phyloP scores from a whole-genome alignment of 2,888 invertebrate genomes.

The Apomyelois bistriatella region DNA sequence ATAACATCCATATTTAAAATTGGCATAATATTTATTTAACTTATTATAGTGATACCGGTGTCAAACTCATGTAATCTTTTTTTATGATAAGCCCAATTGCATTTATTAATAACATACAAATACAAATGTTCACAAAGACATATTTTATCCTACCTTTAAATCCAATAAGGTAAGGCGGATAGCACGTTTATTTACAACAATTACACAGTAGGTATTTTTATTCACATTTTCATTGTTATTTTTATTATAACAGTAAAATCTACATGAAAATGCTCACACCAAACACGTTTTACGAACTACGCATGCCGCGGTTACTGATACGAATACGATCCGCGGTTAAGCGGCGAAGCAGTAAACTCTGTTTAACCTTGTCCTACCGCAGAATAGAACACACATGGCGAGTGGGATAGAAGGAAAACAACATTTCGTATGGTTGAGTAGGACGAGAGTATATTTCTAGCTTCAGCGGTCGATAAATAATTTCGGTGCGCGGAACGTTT shows the following conservation, averaged over 20 bases:
- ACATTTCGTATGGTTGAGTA: slow-evolving; percentile 29
- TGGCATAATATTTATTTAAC: too few species aligned
- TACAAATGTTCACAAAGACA: background rate
- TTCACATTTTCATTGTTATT: slow-evolving; percentile 56
- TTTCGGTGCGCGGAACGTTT: slow-evolving; percentile 32
- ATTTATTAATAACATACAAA: too few species aligned
- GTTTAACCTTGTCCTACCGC: background rate
- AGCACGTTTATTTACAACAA: background rate
- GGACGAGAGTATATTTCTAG: slow-evolving; percentile 31
- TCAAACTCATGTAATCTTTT: background rate
- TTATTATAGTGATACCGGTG: too few species aligned
- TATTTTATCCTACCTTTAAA: slow-evolving; percentile 3
- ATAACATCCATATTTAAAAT: too few species aligned
- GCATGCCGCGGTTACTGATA: slow-evolving; percentile 42
- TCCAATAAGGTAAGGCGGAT: background rate
- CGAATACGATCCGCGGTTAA: slow-evolving; percentile 22
- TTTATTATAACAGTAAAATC: slow-evolving; percentile 20
- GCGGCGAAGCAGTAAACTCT: slow-evolving; percentile 13
- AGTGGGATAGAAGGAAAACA: slow-evolving; percentile 51
- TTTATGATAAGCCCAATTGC: background rate
- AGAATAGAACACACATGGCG: slow-evolving; percentile 14
- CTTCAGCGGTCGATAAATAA: slow-evolving; percentile 21
- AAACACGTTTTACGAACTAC: slow-evolving; percentile 28
- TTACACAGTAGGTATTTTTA: background rate
- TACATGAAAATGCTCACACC: slow-evolving; percentile 18